These are phyloP conservation scores for Colossoma macropomum DNA, from an alignment of 2,113 vertebrate genomes.

Conservation along the genomic window DNA sequence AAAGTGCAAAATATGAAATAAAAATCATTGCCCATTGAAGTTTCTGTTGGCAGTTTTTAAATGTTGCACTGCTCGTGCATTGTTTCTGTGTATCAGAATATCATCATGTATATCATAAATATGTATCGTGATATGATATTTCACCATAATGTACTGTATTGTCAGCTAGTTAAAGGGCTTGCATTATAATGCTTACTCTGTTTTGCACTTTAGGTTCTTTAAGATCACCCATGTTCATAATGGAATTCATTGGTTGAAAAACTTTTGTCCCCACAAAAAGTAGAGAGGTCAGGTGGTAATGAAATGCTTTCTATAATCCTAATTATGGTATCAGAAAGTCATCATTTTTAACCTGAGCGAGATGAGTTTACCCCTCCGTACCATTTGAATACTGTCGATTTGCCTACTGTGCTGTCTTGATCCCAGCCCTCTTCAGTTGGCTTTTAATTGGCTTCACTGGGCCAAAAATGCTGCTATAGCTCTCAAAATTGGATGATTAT, in stretches of 20 bases:
- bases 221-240: neutral
- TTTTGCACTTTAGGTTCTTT: neutral
- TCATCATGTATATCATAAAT: no score
- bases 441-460: slow-evolving; percentile 59
- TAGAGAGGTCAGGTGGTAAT: slow-evolving; percentile 3
- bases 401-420: slow-evolving; percentile 45
- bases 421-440: slow-evolving; percentile 36
- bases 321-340: slow-evolving; percentile 33
- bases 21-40: no score
- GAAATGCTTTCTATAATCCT: slow-evolving; percentile 31
- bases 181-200: neutral
- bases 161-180: neutral
- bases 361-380: slow-evolving; percentile 33
- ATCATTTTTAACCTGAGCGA: slow-evolving; percentile 31
- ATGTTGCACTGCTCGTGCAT: no score
- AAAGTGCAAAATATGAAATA: no score
- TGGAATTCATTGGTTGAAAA: neutral
- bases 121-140: no score
- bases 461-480: slow-evolving; percentile 56
- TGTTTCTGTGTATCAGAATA: no score
- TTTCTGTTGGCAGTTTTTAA: no score
- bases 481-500: slow-evolving; percentile 53
- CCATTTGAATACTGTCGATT: slow-evolving; percentile 43
- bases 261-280: neutral
- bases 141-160: no score